Conservation (phyloP, 2,888 invertebrate genomes). For the Lasioglossum zephyrum region DNA sequence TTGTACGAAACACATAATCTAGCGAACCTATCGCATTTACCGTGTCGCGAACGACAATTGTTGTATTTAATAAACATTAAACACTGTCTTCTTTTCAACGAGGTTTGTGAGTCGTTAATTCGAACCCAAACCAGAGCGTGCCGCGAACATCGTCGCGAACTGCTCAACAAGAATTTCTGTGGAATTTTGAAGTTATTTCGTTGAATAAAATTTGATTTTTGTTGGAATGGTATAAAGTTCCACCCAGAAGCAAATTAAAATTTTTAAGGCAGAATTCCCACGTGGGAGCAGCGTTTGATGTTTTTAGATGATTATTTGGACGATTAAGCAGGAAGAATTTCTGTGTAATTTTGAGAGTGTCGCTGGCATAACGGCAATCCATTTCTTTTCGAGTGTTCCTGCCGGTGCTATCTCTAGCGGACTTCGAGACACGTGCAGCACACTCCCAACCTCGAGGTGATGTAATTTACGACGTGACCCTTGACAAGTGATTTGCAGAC, state of each 20-base stretch:
- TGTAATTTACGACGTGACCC: slow-evolving; percentile 53
- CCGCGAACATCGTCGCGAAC: no score
- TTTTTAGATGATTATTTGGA: not conserved
- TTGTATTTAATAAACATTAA: no score
- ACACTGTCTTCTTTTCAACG: no score
- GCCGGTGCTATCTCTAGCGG: not conserved
- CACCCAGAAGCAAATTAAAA: not conserved
- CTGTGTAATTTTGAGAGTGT: not conserved
- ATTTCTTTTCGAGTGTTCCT: not conserved
- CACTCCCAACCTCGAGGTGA: slow-evolving; percentile 13
- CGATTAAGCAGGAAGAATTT: not conserved
- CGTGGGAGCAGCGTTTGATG: not conserved
- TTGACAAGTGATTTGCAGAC: slow-evolving; percentile 57
- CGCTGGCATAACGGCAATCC: not conserved
- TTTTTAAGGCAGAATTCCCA: not conserved
- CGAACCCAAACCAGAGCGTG: no score
- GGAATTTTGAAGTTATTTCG: no score
- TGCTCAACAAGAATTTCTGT: no score
- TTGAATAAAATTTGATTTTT: no score
- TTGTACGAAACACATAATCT: no score
- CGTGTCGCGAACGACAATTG: no score
- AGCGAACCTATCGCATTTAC: no score
- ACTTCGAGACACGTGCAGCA: not conserved
- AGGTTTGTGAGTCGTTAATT: no score
- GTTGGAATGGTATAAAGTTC: no score